A percentile compares a stretch with the other conserved stretches of the same genome.
phyloP scores from a whole-genome alignment of 1,140 invertebrate species.

The Bombus fervidus region DNA sequence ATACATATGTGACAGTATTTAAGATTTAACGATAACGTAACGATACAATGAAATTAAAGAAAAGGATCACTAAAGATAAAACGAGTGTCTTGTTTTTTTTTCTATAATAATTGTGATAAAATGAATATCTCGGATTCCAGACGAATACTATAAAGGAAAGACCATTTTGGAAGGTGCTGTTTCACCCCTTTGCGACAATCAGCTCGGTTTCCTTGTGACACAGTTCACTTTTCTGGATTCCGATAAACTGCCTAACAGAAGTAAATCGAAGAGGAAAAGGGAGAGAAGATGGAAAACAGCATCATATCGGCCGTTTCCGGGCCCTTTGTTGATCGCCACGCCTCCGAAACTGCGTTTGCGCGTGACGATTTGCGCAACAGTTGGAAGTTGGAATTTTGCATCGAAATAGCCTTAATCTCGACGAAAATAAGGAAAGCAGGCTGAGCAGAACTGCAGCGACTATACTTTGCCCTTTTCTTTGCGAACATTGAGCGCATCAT shows the following conservation, averaged over 20 bases:
- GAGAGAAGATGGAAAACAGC: constrained; percentile 59
- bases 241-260: constrained; percentile 47
- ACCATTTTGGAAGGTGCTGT: constrained; percentile 14
- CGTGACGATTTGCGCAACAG: constrained; percentile 70
- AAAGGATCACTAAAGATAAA: neutral
- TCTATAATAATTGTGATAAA: constrained; percentile 50
- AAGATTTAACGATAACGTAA: neutral
- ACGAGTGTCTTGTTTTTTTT: constrained; percentile 1
- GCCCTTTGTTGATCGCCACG: constrained; percentile 69
- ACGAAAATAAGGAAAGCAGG: constrained; percentile 53
- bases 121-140: constrained; percentile 58
- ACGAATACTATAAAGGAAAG: constrained; percentile 25
- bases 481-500: constrained; percentile 16
- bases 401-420: constrained; percentile 54
- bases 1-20: neutral
- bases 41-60: neutral
- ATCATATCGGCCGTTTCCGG: constrained; percentile 66
- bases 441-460: constrained; percentile 16
- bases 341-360: constrained; percentile 70
- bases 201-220: constrained; percentile 37
- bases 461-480: constrained; percentile 27
- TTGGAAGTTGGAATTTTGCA: constrained; percentile 70
- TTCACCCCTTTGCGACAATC: constrained; percentile 32
- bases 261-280: constrained; percentile 35
- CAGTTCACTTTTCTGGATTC: constrained; percentile 45